A percentile compares a stretch with the other conserved stretches of the same genome.
Conservation (phyloP, 2,888 invertebrate species). For the Orthosia incerta region DNA sequence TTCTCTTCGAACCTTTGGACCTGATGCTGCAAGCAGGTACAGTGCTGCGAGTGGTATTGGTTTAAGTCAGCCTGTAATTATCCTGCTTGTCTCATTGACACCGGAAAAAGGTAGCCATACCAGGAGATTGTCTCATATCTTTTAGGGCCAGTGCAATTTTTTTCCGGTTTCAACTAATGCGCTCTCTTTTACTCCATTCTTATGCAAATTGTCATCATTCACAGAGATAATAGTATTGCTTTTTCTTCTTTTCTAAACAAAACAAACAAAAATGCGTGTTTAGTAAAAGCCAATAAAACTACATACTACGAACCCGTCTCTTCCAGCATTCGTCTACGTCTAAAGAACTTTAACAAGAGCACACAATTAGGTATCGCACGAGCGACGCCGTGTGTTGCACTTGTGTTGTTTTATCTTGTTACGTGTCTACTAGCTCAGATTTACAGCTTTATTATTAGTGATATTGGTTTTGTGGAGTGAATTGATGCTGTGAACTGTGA, state of each 20-base stretch:
- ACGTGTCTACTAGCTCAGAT: constrained; percentile 65
- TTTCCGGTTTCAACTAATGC: too few species aligned
- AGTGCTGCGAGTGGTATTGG: too few species aligned
- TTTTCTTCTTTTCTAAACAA: not conserved
- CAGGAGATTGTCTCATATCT: too few species aligned
- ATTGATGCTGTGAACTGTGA: constrained; percentile 1
- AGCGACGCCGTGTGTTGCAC: constrained; percentile 59
- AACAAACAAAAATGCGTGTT: not conserved
- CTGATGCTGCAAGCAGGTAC: too few species aligned
- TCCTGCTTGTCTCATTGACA: too few species aligned
- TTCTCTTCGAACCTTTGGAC: too few species aligned
- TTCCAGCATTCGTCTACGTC: constrained; percentile 48
- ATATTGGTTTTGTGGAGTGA: constrained; percentile 25
- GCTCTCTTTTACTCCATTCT: too few species aligned
- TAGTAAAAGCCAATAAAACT: not conserved
- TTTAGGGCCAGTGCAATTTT: too few species aligned
- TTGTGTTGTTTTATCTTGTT: constrained; percentile 75
- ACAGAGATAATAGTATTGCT: too few species aligned
- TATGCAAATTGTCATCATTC: too few species aligned
- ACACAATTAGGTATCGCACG: constrained; percentile 75
- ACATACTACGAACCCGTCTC: not conserved
- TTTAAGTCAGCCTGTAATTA: too few species aligned
- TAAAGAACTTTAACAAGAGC: constrained; percentile 71
- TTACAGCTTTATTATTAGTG: constrained; percentile 59
- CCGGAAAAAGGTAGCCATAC: too few species aligned